phyloP scores from a whole-genome alignment of 1,140 invertebrate genomes.

The Drosophila pachea region DNA sequence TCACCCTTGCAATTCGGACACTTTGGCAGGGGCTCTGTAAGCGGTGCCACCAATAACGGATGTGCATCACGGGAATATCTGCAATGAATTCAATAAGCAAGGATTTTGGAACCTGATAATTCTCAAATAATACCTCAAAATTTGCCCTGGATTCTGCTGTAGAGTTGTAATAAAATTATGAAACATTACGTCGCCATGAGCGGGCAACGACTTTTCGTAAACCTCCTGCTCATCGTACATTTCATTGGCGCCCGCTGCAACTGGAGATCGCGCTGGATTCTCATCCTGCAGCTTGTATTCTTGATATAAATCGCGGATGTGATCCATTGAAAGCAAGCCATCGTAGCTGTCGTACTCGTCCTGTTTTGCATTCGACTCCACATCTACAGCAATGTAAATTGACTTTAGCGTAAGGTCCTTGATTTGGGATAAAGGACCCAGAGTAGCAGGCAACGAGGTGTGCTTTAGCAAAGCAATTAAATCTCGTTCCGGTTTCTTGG shows the following conservation, averaged over 20 bases:
- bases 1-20: slow-evolving; percentile 87
- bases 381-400: slow-evolving; percentile 83
- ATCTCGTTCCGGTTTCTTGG: slow-evolving; percentile 83
- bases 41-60: slow-evolving; percentile 84
- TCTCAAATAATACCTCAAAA: slow-evolving; percentile 82
- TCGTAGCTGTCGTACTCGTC: slow-evolving; percentile 68
- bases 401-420: slow-evolving; percentile 71
- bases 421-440: slow-evolving; percentile 63
- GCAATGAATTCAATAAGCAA: background rate
- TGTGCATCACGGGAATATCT: slow-evolving; percentile 86
- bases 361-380: slow-evolving; percentile 79
- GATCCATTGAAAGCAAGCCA: slow-evolving; percentile 79
- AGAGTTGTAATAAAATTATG: slow-evolving; percentile 88
- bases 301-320: slow-evolving; percentile 83
- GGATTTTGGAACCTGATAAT: slow-evolving; percentile 37
- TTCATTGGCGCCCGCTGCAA: slow-evolving; percentile 52
- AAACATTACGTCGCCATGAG: slow-evolving; percentile 89
- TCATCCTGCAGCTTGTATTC: slow-evolving; percentile 83
- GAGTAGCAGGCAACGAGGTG: slow-evolving; percentile 57
- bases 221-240: slow-evolving; percentile 80
- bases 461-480: slow-evolving; percentile 82
- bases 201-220: slow-evolving; percentile 88
- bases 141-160: slow-evolving; percentile 88
- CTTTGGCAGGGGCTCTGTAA: slow-evolving; percentile 79
- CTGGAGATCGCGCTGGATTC: slow-evolving; percentile 67